Evolutionary conservation across 2,888 invertebrate species (phyloP), one percentile per base, ranked within the genome.

Genomic region (Panzeria rudis): DNA sequence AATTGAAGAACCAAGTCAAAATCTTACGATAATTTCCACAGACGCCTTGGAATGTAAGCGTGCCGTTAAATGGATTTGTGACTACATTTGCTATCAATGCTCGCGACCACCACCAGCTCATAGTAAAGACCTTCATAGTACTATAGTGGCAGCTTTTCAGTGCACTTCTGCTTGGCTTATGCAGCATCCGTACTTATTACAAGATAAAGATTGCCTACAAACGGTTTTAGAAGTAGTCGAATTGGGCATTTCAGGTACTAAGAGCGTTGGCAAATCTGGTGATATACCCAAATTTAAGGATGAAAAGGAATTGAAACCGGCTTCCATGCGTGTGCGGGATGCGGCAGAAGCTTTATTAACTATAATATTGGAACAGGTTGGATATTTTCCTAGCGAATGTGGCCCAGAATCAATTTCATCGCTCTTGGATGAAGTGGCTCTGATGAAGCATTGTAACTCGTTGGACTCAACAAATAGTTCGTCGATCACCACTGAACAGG

Each of bases 41-140:
- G 97, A 97, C 94, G 96, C 96, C 73, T 93, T 97, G 89, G 97
- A 98, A 93, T 97, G 97, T 91, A 97, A 97, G 93, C 94, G 97
- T 90, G 97, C 97, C 15, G 98, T 99, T 25, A 98, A 98, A 90
- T 99, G 98, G 97, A 95, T 99, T 80, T 99, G 99, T 93, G 98
- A 99, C 93, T 99, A 99, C 93, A 98, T 99, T 89, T 96, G 97
- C 75, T 96, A 97, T 92, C 98, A 98, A 92, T 98, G 98, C 93
- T 97, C 97, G 89, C 95, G 98, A 87, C 99, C 98, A 75, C 99
- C 97, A 75, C 98, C 96, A 80, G 97, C 96, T 56, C 98, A 98
- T 93, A 98, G 97, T 66, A 97, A 98, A 92, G 98, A 98, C 93
- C 94, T 98, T 87, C 98, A 99, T 93, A 98, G 98, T 25, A 97